Conservation (phyloP, 2,888 invertebrate species). For the Tubiluchus corallicola region DNA sequence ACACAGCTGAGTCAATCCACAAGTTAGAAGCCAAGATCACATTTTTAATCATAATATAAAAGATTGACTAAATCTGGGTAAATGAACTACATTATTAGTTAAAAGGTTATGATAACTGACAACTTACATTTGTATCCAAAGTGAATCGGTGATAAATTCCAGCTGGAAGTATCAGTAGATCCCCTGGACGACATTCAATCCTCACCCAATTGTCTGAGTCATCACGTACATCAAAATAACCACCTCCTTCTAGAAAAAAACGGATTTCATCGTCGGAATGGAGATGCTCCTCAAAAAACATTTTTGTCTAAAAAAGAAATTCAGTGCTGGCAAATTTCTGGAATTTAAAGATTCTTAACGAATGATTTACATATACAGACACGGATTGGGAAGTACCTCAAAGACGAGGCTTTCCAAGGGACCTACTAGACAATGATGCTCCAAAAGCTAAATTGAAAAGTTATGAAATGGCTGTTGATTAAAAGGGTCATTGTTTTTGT, state of each 20-base stretch:
- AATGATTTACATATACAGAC: slow-evolving; percentile 5
- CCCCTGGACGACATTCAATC: slow-evolving; percentile 61
- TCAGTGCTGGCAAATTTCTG: background rate
- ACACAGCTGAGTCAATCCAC: no score
- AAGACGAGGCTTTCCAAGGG: no score
- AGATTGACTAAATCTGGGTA: no score
- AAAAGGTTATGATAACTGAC: no score
- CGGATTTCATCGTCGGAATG: slow-evolving; percentile 95
- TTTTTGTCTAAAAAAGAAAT: slow-evolving; percentile 39
- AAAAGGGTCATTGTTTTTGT: no score
- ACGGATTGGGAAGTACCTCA: no score
- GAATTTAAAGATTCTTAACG: no score
- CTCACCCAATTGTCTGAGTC: slow-evolving; percentile 72
- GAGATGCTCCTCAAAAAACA: slow-evolving; percentile 76
- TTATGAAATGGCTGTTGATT: background rate
- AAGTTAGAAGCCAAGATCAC: no score
- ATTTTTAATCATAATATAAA: no score
- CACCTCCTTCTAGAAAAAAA: slow-evolving; percentile 56
- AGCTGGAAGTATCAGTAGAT: slow-evolving; percentile 75
- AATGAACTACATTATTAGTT: no score
- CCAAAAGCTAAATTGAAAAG: no score
- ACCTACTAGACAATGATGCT: no score
- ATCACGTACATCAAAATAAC: slow-evolving; percentile 89
- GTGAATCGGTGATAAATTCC: slow-evolving; percentile 96
- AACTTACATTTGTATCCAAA: slow-evolving; percentile 43